Base-by-base conservation (phyloP, 2,888 invertebrate genomes). In the Drosophila mercatorum region DNA sequence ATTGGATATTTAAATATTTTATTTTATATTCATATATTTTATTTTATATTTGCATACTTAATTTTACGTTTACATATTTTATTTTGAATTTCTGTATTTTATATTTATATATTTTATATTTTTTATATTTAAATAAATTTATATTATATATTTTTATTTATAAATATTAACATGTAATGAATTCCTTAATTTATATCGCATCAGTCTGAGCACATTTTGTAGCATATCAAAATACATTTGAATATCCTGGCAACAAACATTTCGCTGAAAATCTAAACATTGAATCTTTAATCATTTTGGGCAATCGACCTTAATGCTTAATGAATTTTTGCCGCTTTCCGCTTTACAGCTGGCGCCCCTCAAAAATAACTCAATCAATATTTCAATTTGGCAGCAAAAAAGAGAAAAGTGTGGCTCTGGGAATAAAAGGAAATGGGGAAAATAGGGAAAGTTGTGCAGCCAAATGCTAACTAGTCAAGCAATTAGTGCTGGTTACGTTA, bases 301-400 rank as follows among this genome's bases (percentile, higher is more conserved):
- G 44, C 58, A 59, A 59, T 31, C 36, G 5, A n/a, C 12, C 47
- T 22, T 43, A 57, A 49, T 43, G 31, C 14, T n/a, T 51, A 55
- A 70, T 71, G 34, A 34, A 49, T 58, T 63, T 55, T 57, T 44
- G 43, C 47, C 17, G 11, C 46, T n/a, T 52, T 47, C 17, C 62
- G 51, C 26, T 55, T 72, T 62, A 28, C 55, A 41, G 22, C 12
- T 40, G 43, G 43, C 12, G 36, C 40, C 22, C 12, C 12, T 57
- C 52, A 53, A 60, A 78, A 78, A 78, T 83, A 86, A 65, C 55
- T 64, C 7, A 83, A 84, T 89, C 89, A 75, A 89, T 84, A 79
- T 75, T 77, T 83, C 61, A 79, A 73, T 75, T 78, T 72, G 63
- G 46, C 11, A 47, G 53, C 51, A 14, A 17, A 38, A 57, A 46